Percentiles rank a stretch among this genome's conserved stretches.
These are phyloP conservation scores for Corythucha ciliata DNA, from an alignment of 2,888 invertebrate genomes.

Conservation along the genomic window DNA sequence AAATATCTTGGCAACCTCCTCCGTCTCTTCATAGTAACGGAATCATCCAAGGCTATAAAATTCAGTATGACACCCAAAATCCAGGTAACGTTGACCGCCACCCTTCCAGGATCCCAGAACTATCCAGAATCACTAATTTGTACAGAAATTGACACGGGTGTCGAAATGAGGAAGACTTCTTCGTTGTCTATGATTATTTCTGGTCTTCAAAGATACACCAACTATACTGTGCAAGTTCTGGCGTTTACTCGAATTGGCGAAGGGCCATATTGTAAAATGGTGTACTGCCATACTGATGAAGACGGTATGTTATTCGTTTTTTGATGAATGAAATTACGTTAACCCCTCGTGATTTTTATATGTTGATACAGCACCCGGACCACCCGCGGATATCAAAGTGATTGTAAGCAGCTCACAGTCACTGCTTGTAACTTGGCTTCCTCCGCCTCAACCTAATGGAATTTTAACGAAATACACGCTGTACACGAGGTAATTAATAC, in stretches of 20 bases:
- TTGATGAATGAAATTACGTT: background rate
- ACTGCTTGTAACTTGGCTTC: slow-evolving; percentile 66
- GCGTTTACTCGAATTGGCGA: slow-evolving; percentile 72
- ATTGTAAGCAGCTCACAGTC: slow-evolving; percentile 64
- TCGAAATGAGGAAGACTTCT: slow-evolving; percentile 51
- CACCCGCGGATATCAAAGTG: slow-evolving; percentile 70
- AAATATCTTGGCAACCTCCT: slow-evolving; percentile 72
- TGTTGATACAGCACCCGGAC: slow-evolving; percentile 55
- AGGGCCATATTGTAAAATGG: slow-evolving; percentile 56
- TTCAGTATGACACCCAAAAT: slow-evolving; percentile 48
- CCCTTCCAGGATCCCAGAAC: too few relatives aligned
- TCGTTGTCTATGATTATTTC: slow-evolving; percentile 60
- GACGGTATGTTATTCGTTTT: slow-evolving; percentile 61
- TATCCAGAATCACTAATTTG: slow-evolving; percentile 9
- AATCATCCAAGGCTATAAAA: slow-evolving; percentile 63
- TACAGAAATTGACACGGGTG: slow-evolving; percentile 31
- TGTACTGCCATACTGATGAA: slow-evolving; percentile 67
- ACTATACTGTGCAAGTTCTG: slow-evolving; percentile 70
- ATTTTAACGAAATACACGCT: slow-evolving; percentile 64
- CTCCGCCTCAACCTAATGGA: slow-evolving; percentile 66
- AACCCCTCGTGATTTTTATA: background rate
- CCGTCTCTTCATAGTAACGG: slow-evolving; percentile 64
- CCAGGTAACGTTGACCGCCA: too few relatives aligned
- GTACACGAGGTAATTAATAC: slow-evolving; percentile 48
- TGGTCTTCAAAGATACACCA: slow-evolving; percentile 63